These are phyloP conservation scores for Corbicula japonica DNA, from an alignment of 2,888 invertebrate species.

Conservation along the genomic window DNA sequence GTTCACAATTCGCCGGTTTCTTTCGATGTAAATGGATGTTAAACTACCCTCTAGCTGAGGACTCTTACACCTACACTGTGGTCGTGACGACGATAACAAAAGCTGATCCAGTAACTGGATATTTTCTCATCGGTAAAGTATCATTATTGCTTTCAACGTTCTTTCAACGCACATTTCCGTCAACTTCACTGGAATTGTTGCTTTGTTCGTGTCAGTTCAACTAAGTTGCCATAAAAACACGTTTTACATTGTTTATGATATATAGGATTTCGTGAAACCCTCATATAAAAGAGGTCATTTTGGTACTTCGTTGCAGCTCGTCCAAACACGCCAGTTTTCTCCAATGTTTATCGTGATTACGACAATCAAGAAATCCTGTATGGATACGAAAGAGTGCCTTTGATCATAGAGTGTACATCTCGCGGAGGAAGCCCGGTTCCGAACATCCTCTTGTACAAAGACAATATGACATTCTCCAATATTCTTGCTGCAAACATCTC, in stretches of 20 bases:
- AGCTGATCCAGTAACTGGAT: neutral
- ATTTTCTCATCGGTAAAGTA: neutral
- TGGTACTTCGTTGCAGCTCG: neutral
- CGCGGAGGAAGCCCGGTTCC: neutral
- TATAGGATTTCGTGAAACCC: too few species aligned
- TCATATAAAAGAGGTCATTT: too few species aligned
- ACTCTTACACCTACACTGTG: neutral
- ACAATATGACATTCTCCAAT: neutral
- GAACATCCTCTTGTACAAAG: neutral
- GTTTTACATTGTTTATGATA: too few species aligned
- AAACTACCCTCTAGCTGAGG: neutral
- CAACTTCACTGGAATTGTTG: too few species aligned
- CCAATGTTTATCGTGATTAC: neutral
- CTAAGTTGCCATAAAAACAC: too few species aligned
- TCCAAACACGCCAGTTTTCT: neutral
- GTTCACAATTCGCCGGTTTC: neutral
- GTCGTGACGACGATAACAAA: slow-evolving; percentile 5
- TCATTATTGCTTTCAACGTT: too few species aligned
- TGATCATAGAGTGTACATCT: slow-evolving; percentile 2
- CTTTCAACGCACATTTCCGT: too few species aligned
- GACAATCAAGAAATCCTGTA: neutral
- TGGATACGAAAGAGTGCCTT: neutral
- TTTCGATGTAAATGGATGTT: neutral
- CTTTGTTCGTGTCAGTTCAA: too few species aligned
- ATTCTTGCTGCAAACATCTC: neutral